A percentile compares a stretch with the other conserved stretches of the same genome.
Evolutionary conservation across 2,888 invertebrate species (phyloP).

Genomic region (Zhengitettix transpicula): DNA sequence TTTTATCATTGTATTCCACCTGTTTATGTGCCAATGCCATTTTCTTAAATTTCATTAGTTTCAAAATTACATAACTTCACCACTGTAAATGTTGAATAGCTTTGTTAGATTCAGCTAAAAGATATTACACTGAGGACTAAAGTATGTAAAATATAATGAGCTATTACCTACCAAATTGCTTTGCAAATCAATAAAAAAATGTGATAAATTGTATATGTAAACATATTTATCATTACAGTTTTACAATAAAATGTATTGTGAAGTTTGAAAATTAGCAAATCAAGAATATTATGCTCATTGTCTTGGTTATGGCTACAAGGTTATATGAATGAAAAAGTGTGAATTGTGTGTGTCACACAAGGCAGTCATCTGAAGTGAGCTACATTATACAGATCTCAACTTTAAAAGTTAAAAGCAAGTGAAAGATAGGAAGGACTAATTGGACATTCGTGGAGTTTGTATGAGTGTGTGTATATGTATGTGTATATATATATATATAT

Average conservation of each 20-base stretch:
- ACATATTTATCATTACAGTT: not conserved
- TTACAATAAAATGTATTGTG: not conserved
- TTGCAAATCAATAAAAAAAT: not conserved
- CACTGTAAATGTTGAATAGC: not conserved
- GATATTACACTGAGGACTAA: too few relatives aligned
- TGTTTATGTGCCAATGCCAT: too few relatives aligned
- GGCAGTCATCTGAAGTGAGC: not conserved
- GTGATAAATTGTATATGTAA: not conserved
- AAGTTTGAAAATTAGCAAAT: not conserved
- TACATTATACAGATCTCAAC: not conserved
- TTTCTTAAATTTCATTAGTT: not conserved
- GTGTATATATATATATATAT: too few relatives aligned
- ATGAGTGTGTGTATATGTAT: too few relatives aligned
- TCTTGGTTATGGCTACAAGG: too few relatives aligned
- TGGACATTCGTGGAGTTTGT: too few relatives aligned
- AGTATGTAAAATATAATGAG: too few relatives aligned
- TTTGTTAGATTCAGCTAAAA: not conserved
- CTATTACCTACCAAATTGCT: too few relatives aligned
- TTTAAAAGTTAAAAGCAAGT: not conserved
- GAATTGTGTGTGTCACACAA: not conserved
- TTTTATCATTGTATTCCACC: too few relatives aligned
- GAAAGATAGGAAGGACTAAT: not conserved
- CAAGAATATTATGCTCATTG: too few relatives aligned
- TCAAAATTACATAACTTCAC: not conserved
- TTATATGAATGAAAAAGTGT: not conserved